phyloP scores from a whole-genome alignment of 2,797 vertebrate genomes.

The Enteromius treurensis region DNA sequence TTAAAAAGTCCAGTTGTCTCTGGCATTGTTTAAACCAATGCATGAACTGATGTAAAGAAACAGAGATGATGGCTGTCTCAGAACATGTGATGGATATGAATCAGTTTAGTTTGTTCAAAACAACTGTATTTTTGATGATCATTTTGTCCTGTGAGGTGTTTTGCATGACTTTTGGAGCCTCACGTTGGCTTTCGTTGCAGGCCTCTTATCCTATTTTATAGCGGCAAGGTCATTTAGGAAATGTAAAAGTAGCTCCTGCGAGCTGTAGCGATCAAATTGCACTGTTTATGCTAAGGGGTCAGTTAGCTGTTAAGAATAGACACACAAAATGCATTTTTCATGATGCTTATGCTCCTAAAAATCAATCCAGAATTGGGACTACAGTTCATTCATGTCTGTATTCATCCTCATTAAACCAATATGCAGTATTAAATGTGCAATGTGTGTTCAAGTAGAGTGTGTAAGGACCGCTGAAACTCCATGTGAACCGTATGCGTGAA shows the following conservation, averaged over 20 bases:
- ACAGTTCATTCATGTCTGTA: neutral
- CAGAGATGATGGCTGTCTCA: neutral
- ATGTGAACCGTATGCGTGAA: slow-evolving; percentile 20
- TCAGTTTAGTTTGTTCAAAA: neutral
- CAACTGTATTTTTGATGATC: neutral
- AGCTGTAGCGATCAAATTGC: neutral
- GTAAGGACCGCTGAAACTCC: neutral
- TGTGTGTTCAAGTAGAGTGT: slow-evolving; percentile 22
- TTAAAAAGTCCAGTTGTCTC: neutral
- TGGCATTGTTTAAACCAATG: neutral
- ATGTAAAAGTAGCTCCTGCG: neutral
- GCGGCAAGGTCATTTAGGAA: neutral
- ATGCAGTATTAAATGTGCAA: slow-evolving; percentile 27
- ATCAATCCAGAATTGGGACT: neutral
- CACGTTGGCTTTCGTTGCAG: neutral
- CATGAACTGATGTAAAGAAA: neutral
- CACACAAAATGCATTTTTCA: neutral
- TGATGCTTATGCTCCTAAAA: slow-evolving; percentile 12
- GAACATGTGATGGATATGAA: neutral
- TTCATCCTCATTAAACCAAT: slow-evolving; percentile 15
- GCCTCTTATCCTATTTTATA: neutral
- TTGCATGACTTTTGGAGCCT: neutral
- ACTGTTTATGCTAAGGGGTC: neutral
- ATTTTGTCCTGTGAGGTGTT: neutral
- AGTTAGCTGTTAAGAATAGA: neutral